These are phyloP conservation scores for Nemurella pictetii DNA, from an alignment of 2,888 invertebrate genomes.

Conservation along the genomic window DNA sequence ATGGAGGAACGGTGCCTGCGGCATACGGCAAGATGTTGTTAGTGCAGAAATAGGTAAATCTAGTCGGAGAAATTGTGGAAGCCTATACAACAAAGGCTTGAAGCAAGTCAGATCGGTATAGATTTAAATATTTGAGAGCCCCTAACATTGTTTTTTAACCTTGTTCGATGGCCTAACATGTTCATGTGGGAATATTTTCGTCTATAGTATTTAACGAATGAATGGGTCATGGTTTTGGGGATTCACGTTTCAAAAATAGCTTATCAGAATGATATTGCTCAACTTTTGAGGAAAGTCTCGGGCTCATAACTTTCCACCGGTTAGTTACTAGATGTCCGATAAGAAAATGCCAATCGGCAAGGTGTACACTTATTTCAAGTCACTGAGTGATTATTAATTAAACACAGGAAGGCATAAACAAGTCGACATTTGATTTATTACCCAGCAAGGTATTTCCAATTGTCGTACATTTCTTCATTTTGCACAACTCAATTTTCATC, in stretches of 20 bases:
- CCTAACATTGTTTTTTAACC: too few relatives aligned
- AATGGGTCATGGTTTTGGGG: too few relatives aligned
- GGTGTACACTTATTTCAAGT: background rate
- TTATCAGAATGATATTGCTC: too few relatives aligned
- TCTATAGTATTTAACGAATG: too few relatives aligned
- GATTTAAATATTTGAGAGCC: too few relatives aligned
- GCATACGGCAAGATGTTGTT: background rate
- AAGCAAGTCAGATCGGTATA: too few relatives aligned
- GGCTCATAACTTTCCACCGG: background rate
- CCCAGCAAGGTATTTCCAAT: background rate
- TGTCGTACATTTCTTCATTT: background rate
- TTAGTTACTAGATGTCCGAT: background rate
- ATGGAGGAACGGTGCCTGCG: background rate
- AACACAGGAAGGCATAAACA: background rate
- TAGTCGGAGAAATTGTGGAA: too few relatives aligned
- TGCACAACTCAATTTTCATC: background rate
- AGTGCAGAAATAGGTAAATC: background rate
- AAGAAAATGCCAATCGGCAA: background rate
- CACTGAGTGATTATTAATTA: background rate
- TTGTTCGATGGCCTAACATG: too few relatives aligned
- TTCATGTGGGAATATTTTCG: too few relatives aligned
- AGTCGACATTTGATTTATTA: background rate
- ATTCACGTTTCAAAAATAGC: too few relatives aligned
- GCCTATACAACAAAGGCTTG: too few relatives aligned
- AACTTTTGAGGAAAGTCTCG: too few relatives aligned